A percentile compares a stretch with the other conserved stretches of the same genome.
These are phyloP conservation scores for Mugil cephalus DNA, from an alignment of 2,113 vertebrate species.

Conservation along the genomic window DNA sequence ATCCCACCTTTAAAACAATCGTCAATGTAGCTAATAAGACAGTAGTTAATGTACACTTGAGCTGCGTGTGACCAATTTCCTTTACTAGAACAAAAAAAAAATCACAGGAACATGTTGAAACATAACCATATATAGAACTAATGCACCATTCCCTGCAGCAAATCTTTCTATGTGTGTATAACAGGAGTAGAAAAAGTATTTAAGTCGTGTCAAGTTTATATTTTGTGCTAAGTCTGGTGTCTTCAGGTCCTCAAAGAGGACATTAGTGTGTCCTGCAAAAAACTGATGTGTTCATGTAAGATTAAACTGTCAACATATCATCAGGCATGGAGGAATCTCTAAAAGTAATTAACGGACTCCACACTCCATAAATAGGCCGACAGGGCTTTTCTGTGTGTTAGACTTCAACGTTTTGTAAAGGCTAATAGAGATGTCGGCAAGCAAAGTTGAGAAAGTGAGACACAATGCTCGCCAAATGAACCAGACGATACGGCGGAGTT, in stretches of 20 bases:
- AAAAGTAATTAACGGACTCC: not conserved
- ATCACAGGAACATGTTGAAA: too few species aligned
- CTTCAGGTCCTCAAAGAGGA: too few species aligned
- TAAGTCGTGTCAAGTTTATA: not conserved
- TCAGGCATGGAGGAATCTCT: not conserved
- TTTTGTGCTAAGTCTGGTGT: not conserved
- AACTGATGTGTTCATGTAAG: too few species aligned
- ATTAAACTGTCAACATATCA: not conserved
- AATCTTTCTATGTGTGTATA: too few species aligned
- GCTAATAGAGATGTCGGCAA: constrained; percentile 53
- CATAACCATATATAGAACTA: too few species aligned
- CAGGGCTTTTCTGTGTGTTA: not conserved
- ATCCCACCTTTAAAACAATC: not conserved
- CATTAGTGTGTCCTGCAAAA: too few species aligned
- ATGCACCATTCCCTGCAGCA: too few species aligned
- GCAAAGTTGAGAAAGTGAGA: constrained; percentile 47
- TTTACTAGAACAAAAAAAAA: too few species aligned
- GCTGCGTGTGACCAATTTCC: too few species aligned
- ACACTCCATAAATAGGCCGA: not conserved
- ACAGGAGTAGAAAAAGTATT: not conserved
- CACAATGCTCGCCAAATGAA: constrained; percentile 51
- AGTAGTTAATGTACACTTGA: not conserved
- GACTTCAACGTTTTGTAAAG: not conserved
- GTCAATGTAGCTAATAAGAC: not conserved
- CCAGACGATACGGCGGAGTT: constrained; percentile 48